Evolutionary conservation across 1,140 invertebrate genomes (phyloP).

Genomic region (Drosophila burlai): DNA sequence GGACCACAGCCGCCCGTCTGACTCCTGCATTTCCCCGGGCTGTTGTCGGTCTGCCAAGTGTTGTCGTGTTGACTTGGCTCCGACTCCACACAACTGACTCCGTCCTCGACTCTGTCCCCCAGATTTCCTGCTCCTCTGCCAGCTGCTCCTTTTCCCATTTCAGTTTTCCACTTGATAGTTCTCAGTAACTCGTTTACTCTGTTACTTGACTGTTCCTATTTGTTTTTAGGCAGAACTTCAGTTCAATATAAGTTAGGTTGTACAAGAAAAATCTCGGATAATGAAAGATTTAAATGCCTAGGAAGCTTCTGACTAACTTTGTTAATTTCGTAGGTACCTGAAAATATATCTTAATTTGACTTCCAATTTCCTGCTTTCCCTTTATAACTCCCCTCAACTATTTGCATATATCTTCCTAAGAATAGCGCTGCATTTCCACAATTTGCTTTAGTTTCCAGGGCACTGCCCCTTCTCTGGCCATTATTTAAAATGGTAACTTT

Average conservation of each 20-base stretch:
- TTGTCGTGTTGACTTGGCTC: slow-evolving; percentile 52
- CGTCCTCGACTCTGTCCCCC: slow-evolving; percentile 1
- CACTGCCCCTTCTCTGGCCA: slow-evolving; percentile 47
- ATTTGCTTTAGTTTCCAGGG: slow-evolving; percentile 27
- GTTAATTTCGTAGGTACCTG: neutral
- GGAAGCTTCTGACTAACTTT: neutral
- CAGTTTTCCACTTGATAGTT: slow-evolving; percentile 24
- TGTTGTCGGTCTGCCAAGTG: slow-evolving; percentile 42
- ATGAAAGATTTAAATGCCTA: no score
- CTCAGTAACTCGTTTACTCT: slow-evolving; percentile 2
- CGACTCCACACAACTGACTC: slow-evolving; percentile 24
- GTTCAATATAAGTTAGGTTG: no score
- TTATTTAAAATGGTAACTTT: slow-evolving; percentile 77
- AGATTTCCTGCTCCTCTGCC: neutral
- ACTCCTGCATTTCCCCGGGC: slow-evolving; percentile 21
- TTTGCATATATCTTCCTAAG: slow-evolving; percentile 23
- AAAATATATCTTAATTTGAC: neutral
- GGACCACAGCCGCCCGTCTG: slow-evolving; percentile 6
- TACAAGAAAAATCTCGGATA: neutral
- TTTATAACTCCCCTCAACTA: slow-evolving; percentile 5
- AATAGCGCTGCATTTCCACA: slow-evolving; percentile 19
- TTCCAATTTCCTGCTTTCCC: no score
- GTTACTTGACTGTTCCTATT: slow-evolving; percentile 10
- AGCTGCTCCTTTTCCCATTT: slow-evolving; percentile 8
- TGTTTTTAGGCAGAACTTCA: slow-evolving; percentile 7